These are phyloP conservation scores for Mormyrus proboscirostris DNA, from an alignment of 2,797 vertebrate genomes.

Conservation along the genomic window DNA sequence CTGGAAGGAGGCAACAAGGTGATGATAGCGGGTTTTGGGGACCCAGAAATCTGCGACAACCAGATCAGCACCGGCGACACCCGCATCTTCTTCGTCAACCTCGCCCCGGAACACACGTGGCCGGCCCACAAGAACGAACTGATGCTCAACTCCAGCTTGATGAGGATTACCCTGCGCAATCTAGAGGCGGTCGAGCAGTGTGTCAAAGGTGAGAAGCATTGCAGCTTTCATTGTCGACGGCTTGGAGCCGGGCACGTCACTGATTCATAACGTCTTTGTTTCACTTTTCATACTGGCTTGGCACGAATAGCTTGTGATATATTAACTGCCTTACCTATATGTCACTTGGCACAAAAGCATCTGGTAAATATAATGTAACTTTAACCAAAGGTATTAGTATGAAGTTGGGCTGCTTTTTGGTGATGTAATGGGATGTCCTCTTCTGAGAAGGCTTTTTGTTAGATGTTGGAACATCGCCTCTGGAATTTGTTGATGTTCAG, in stretches of 20 bases:
- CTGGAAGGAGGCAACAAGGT: slow-evolving; percentile 92
- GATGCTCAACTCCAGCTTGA: slow-evolving; percentile 97
- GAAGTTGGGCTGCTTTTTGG: not conserved
- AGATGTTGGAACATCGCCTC: not conserved
- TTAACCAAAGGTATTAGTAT: not conserved
- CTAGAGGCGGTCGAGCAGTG: slow-evolving; percentile 94
- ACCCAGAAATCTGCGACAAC: slow-evolving; percentile 93
- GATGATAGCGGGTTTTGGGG: slow-evolving; percentile 91
- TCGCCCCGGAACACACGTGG: slow-evolving; percentile 69
- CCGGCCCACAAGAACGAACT: slow-evolving; percentile 85
- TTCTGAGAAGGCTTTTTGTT: not conserved
- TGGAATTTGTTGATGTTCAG: not conserved
- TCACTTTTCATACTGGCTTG: not conserved
- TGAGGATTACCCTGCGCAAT: slow-evolving; percentile 96
- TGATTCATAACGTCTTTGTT: not conserved
- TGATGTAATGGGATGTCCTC: not conserved
- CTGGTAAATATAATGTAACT: not conserved
- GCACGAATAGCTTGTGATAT: not conserved
- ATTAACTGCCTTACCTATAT: not conserved
- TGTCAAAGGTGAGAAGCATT: slow-evolving; percentile 76
- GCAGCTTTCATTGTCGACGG: too few relatives aligned
- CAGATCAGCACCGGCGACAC: slow-evolving; percentile 94
- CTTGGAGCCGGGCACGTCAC: not conserved
- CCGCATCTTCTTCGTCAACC: slow-evolving; percentile 94
- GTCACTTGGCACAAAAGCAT: not conserved